phyloP scores from a whole-genome alignment of 2,888 invertebrate genomes.

The Mythimna pallens region DNA sequence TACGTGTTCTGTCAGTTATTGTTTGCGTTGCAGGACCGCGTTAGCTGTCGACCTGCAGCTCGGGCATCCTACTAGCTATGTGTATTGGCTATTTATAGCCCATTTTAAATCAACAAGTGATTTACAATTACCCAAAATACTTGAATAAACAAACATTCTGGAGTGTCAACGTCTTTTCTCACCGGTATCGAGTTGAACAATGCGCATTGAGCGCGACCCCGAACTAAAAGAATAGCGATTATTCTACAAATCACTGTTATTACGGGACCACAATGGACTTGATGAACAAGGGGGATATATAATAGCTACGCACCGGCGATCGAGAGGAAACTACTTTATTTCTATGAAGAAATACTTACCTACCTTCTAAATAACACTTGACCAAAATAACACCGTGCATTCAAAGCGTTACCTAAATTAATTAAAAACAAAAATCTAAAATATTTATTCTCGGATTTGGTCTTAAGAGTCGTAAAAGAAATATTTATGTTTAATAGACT shows the following conservation, averaged over 20 bases:
- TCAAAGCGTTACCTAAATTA: conserved; percentile 23
- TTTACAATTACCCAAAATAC: conserved; percentile 59
- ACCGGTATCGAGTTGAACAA: conserved; percentile 86
- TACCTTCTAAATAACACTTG: conserved; percentile 3
- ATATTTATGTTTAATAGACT: conserved; percentile 51
- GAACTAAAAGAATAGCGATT: conserved; percentile 82
- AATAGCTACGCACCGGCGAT: conserved; percentile 59
- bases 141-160: conserved; percentile 53
- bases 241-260: conserved; percentile 87
- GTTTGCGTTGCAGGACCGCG: too few species aligned
- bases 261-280: conserved; percentile 79
- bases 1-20: too few species aligned
- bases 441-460: conserved; percentile 18
- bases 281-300: conserved; percentile 76
- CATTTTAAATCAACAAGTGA: conserved; percentile 55
- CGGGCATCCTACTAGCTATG: conserved; percentile 39
- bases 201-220: conserved; percentile 76
- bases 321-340: conserved; percentile 54
- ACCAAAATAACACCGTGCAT: conserved; percentile 27
- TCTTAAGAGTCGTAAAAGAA: conserved; percentile 37
- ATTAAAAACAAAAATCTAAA: conserved; percentile 31
- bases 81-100: conserved; percentile 48
- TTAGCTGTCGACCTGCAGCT: too few species aligned
- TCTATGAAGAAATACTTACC: conserved; percentile 22
- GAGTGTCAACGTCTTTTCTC: conserved; percentile 85